These are phyloP conservation scores for Cryptus armator DNA, from an alignment of 2,888 invertebrate genomes.

Conservation along the genomic window DNA sequence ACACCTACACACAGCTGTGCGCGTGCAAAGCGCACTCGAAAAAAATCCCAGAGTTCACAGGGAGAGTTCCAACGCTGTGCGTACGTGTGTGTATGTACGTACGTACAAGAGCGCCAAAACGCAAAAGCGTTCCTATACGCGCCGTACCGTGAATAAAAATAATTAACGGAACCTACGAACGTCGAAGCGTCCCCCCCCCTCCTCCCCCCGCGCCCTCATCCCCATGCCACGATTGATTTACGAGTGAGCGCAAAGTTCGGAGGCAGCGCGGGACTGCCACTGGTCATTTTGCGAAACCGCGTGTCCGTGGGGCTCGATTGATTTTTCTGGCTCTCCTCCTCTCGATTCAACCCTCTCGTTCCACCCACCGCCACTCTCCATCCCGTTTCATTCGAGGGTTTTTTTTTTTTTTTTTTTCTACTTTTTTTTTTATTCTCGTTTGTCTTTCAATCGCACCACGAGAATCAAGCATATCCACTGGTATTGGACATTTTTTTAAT, in stretches of 20 bases:
- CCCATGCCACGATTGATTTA: constrained; percentile 79
- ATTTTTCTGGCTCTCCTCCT: constrained; percentile 74
- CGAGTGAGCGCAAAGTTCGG: constrained; percentile 77
- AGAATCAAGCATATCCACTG: constrained; percentile 41
- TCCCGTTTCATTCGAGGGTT: constrained; percentile 46
- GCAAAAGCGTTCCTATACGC: constrained; percentile 74
- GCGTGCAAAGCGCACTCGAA: constrained; percentile 52
- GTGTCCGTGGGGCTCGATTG: constrained; percentile 80
- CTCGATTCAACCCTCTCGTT: constrained; percentile 24
- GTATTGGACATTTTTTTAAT: constrained; percentile 30
- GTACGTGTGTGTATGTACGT: constrained; percentile 50
- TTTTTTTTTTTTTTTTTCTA: constrained; percentile 37
- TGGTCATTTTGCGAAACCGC: constrained; percentile 80
- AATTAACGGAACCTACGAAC: constrained; percentile 81
- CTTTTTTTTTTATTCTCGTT: constrained; percentile 44
- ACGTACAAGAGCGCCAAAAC: constrained; percentile 61
- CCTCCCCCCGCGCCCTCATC: constrained; percentile 9
- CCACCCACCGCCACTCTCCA: constrained; percentile 26
- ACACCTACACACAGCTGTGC: constrained; percentile 22
- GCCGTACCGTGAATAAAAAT: constrained; percentile 81
- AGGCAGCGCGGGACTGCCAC: constrained; percentile 68
- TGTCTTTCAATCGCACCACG: constrained; percentile 54
- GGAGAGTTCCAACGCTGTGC: constrained; percentile 35
- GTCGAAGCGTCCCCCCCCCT: constrained; percentile 71
- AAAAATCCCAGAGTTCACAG: constrained; percentile 12